Base-by-base conservation (phyloP, 2,797 vertebrate genomes). In the Silurus aristotelis region DNA sequence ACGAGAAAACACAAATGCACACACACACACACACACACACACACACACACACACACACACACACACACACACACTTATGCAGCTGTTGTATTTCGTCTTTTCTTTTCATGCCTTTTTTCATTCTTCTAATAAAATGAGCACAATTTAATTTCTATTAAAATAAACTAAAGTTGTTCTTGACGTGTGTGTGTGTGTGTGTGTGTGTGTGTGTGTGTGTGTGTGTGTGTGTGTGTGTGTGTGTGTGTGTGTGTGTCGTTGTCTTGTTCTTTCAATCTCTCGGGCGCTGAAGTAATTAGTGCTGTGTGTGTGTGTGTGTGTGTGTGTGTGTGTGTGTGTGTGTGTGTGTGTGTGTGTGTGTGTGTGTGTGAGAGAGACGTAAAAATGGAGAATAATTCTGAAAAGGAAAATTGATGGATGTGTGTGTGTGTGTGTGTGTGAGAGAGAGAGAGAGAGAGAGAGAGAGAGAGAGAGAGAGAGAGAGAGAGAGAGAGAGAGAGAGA, bases 241-340 rank as follows among this genome's bases (percentile, higher is more conserved):
- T 31, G 27, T 27, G 31, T 38, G 38, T 38, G 38, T 38, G 38
- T 38, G 38, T 38, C 38, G 27, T 77, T 17, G 0, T 20, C 0
- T 46, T 14, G 75, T 60, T 38, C 31, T 14, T 60, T 61, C 56
- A 60, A 14, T 78, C 56, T 60, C 19, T 78, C 19, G 56, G 27
- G 56, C 10, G 22, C 14, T 48, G 22, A 20, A 46, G 22, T 80
- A 80, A 48, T 60, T 31, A 19, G 15, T 38, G 55, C 1, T 77
- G 75, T 60, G 75, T 56, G 72, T 76, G 73, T 55, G 72, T 56
- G 48, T 55, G 72, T 75, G 84, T 90, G 89, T 79, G 82, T 80
- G 90, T 89, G 78, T 84, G 76, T 73, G 52, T 88, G 89, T 73
- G 52, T 70, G 67, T 68, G 67, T 70, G 67, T 70, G 67, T 67